Conservation (phyloP, 2,797 vertebrate species). For the Australoheros facetus region DNA sequence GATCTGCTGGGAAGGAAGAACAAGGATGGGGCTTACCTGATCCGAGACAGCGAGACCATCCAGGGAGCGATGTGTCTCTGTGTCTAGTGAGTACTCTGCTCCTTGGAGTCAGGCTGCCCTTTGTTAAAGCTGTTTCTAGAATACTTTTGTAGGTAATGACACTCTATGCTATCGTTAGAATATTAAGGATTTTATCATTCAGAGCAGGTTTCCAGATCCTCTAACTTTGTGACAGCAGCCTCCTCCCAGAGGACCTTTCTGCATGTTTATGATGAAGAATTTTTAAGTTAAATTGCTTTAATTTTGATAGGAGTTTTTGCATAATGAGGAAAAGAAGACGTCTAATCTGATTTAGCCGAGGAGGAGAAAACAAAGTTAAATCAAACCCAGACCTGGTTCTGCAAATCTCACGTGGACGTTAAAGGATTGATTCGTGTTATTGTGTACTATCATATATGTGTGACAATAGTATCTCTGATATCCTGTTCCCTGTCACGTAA, state of each 20-base stretch:
- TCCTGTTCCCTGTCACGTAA: too few species aligned
- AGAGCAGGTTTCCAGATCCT: accelerated
- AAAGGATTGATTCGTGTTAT: too few species aligned
- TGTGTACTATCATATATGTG: too few species aligned
- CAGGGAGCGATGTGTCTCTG: slow-evolving; percentile 79
- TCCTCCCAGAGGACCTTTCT: not conserved
- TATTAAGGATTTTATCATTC: not conserved
- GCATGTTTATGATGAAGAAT: not conserved
- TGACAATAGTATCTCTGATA: too few species aligned
- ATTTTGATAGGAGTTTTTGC: accelerated
- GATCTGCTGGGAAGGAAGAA: slow-evolving; percentile 64
- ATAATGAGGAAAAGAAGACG: not conserved
- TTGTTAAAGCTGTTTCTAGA: too few species aligned
- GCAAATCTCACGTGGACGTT: not conserved
- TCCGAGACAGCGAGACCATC: slow-evolving; percentile 80
- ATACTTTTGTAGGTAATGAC: not conserved
- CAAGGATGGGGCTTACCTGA: slow-evolving; percentile 75
- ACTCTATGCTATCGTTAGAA: accelerated
- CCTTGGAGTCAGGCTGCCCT: not conserved
- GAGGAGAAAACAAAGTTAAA: accelerated
- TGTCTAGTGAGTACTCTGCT: slow-evolving; percentile 76
- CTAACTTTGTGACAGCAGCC: not conserved
- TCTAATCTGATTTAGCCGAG: not conserved
- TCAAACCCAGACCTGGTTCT: not conserved
- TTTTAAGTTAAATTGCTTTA: not conserved